Percentiles rank a stretch among this genome's conserved stretches.
These are phyloP conservation scores for Dermatophagoides farinae DNA, from an alignment of 1,140 invertebrate genomes.

Conservation along the genomic window DNA sequence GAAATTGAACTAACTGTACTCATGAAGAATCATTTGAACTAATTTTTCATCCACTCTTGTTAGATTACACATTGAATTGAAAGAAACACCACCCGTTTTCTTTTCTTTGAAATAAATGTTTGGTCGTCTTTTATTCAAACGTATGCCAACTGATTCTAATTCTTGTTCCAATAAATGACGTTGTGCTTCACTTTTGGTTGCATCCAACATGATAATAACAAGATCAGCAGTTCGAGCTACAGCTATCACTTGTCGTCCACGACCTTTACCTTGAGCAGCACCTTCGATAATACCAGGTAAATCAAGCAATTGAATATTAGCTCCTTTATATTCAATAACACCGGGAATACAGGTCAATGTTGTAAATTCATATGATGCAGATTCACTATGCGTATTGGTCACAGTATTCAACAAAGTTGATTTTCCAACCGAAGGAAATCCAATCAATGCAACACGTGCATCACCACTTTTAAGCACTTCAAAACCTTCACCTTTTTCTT, in stretches of 20 bases:
- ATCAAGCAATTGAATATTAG: conserved; percentile 93
- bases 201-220: conserved; percentile 96
- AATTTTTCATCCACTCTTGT: conserved; percentile 91
- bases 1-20: conserved; percentile 46
- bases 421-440: conserved; percentile 90
- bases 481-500: conserved; percentile 96
- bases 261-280: conserved; percentile 45
- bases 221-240: conserved; percentile 88
- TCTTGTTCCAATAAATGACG: conserved; percentile 67
- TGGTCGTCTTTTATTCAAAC: conserved; percentile 77
- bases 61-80: conserved; percentile 82
- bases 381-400: conserved; percentile 84
- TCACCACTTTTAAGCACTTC: conserved; percentile 99
- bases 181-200: conserved; percentile 88
- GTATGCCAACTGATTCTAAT: conserved; percentile 84
- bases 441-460: conserved; percentile 91
- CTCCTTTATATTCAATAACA: conserved; percentile 91
- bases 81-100: conserved; percentile 94
- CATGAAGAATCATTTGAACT: conserved; percentile 92
- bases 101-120: conserved; percentile 96
- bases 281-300: conserved; percentile 90
- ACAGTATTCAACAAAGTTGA: conserved; percentile 81
- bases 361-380: conserved; percentile 95
- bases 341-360: conserved; percentile 98
- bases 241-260: conserved; percentile 41